Evolutionary conservation across 2,113 vertebrate genomes (phyloP), one percentile per base, ranked within the genome.

Genomic region (Erythrolamprus reginae): DNA sequence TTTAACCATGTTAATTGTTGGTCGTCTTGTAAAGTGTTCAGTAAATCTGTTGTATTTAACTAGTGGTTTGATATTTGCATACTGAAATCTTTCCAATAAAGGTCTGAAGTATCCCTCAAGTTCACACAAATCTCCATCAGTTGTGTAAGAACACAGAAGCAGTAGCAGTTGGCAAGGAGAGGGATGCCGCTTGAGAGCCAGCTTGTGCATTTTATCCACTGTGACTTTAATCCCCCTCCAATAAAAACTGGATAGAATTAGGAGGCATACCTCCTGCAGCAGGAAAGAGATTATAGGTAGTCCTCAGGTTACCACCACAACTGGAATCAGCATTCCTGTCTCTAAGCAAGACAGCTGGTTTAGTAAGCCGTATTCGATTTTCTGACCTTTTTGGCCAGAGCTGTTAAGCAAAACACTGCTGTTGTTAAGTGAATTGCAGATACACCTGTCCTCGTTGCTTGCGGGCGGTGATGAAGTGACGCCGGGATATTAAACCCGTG

Each of bases 41-140:
- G 97, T 97, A 97, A 97, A 97, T 96, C 96, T 87, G 96, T 97
- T 56, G 97, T 96, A 96, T 96, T 96, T 97, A 96, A 97, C 97
- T 97, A 96, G 92, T 97, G 96, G 96, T n/a, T 65, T 97, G 96
- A 95, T 94, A 95, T 96, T 96, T 96, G 95, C 96, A 96, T 90
- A 93, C 95, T 86, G 5, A 88, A 94, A 83, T 93, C 93, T 95
- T 96, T 96, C 95, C 95, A 95, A 94, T 96, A 94, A 97, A 96
- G 95, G 97, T 96, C 96, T 97, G 96, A 95, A 96, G 96, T 96
- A 96, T 96, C 97, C 96, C 92, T 94, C 90, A 92, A 86, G 42
- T 96, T 92, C 95, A 96, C 96, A 96, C 93, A 93, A 88, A 95
- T 58, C 96, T 93, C 94, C 97, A 96, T 97, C 95, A 92, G 94